These are phyloP conservation scores for Hydroisotoma schaefferi DNA, from an alignment of 2,888 invertebrate species.

Conservation along the genomic window DNA sequence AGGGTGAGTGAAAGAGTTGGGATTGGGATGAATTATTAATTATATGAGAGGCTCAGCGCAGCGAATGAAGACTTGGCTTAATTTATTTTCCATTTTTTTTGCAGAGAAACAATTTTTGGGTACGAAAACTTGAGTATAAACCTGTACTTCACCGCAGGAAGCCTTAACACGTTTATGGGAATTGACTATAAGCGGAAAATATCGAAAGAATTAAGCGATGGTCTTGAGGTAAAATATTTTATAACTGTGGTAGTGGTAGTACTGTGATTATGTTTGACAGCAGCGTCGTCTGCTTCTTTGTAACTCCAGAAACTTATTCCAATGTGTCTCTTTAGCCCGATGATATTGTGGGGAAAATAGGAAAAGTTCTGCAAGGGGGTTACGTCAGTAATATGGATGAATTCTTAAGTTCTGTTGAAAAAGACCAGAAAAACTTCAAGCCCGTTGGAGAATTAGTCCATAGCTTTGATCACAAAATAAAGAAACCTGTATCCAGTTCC, in stretches of 20 bases:
- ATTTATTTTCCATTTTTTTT: constrained; percentile 50
- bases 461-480: constrained; percentile 54
- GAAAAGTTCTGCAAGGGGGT: constrained; percentile 67
- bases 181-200: constrained; percentile 59
- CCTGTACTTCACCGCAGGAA: constrained; percentile 76
- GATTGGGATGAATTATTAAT: neutral
- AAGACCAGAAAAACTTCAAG: constrained; percentile 67
- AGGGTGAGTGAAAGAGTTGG: constrained; percentile 54
- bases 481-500: neutral
- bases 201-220: constrained; percentile 53
- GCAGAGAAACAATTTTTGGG: constrained; percentile 86
- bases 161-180: constrained; percentile 74
- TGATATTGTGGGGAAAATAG: constrained; percentile 67
- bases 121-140: constrained; percentile 77
- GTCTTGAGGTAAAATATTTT: constrained; percentile 49
- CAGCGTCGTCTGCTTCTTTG: constrained; percentile 46
- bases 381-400: constrained; percentile 68
- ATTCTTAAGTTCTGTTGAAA: constrained; percentile 65
- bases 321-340: no score
- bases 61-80: constrained; percentile 2
- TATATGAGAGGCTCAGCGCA: neutral
- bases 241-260: neutral
- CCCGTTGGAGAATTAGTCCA: constrained; percentile 70
- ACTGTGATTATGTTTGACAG: neutral
- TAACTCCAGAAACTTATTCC: no score